These are phyloP conservation scores for Procambarus clarkii DNA, from an alignment of 1,140 invertebrate species.

Conservation along the genomic window DNA sequence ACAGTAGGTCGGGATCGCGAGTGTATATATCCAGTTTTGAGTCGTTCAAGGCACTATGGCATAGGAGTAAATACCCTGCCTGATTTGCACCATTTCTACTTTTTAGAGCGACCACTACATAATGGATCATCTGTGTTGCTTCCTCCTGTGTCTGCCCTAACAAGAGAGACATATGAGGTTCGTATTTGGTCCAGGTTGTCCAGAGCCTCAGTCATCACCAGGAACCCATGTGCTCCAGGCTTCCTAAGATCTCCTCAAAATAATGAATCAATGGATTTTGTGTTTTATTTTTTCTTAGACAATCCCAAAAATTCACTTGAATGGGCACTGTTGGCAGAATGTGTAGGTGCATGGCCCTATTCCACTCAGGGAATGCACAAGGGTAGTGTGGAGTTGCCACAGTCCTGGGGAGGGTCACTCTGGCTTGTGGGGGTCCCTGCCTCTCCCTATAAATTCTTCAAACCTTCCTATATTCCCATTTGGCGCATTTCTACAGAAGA, in stretches of 20 bases:
- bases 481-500: not conserved
- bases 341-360: conserved; percentile 63
- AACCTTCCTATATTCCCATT: conserved; percentile 9
- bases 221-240: conserved; percentile 54
- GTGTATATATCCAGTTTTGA: conserved; percentile 60
- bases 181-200: conserved; percentile 16
- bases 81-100: conserved; percentile 63
- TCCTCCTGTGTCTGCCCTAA: conserved; percentile 30
- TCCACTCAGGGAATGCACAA: conserved; percentile 49
- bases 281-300: conserved; percentile 61
- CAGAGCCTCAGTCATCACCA: conserved; percentile 16
- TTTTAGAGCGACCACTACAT: conserved; percentile 45
- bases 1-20: conserved; percentile 43
- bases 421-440: conserved; percentile 58
- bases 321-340: conserved; percentile 65
- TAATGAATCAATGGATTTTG: conserved; percentile 6
- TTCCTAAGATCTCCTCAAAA: conserved; percentile 28
- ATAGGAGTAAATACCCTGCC: conserved; percentile 63
- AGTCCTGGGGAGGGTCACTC: conserved; percentile 45
- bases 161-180: conserved; percentile 15
- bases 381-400: conserved; percentile 38
- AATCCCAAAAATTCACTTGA: conserved; percentile 25
- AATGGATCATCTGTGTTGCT: conserved; percentile 29
- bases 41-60: conserved; percentile 59
- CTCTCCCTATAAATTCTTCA: conserved; percentile 39